These are phyloP conservation scores for Leptura quadrifasciata DNA, from an alignment of 2,888 invertebrate species.

Conservation along the genomic window DNA sequence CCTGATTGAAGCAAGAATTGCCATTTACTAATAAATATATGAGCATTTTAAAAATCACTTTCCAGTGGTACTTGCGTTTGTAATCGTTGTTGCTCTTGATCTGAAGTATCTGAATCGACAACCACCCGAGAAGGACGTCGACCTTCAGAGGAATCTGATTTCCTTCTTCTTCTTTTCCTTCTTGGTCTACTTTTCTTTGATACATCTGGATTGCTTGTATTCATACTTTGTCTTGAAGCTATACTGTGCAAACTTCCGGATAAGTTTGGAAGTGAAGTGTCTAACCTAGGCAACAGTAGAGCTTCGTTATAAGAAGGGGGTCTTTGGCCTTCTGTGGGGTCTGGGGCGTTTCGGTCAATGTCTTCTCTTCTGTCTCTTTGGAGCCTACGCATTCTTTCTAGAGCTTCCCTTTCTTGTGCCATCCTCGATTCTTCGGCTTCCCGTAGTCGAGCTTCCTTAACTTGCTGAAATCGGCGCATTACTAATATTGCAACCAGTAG, in stretches of 20 bases:
- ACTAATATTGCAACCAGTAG: conserved; percentile 76
- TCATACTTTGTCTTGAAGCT: conserved; percentile 60
- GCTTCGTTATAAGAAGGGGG: conserved; percentile 88
- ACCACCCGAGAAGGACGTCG: conserved; percentile 59
- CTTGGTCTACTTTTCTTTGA: conserved; percentile 62
- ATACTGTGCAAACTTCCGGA: conserved; percentile 69
- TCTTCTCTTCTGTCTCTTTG: conserved; percentile 68
- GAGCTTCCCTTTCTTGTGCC: conserved; percentile 75
- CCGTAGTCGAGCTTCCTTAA: conserved; percentile 73
- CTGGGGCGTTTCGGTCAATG: conserved; percentile 78
- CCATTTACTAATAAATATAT: conserved; percentile 5
- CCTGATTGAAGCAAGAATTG: not conserved
- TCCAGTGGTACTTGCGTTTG: conserved; percentile 59
- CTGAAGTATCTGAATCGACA: conserved; percentile 58
- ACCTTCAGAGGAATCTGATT: conserved; percentile 61
- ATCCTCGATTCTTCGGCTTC: conserved; percentile 75
- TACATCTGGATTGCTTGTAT: conserved; percentile 65
- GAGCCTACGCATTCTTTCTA: conserved; percentile 74
- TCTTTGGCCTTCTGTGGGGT: conserved; percentile 81
- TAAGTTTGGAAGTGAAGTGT: conserved; percentile 76
- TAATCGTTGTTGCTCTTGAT: conserved; percentile 50
- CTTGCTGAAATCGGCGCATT: conserved; percentile 76
- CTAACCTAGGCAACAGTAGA: conserved; percentile 83
- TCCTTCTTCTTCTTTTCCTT: conserved; percentile 64
- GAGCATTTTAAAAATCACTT: conserved; percentile 64